Conservation (phyloP, 2,113 vertebrate genomes). For the Myrmecophaga tridactyla region DNA sequence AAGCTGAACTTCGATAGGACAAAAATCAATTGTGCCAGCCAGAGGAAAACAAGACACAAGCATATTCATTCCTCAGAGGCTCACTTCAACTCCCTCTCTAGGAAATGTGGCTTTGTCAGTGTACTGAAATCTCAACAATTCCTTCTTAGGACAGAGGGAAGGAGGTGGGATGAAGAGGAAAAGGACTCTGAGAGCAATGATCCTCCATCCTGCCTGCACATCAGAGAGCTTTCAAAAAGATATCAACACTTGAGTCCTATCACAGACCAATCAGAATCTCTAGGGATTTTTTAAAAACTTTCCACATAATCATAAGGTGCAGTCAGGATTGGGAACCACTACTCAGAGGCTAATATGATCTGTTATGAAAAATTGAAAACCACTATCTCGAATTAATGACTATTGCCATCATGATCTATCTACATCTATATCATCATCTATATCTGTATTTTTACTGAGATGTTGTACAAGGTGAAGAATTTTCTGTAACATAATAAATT, state of each 20-base stretch:
- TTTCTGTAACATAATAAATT: background rate
- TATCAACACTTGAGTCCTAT: background rate
- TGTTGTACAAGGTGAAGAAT: background rate
- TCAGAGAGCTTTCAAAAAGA: background rate
- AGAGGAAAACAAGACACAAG: background rate
- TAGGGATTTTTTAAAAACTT: background rate
- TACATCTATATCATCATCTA: background rate
- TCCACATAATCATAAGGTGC: background rate
- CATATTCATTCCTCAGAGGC: background rate
- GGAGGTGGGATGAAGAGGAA: background rate
- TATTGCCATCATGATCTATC: background rate
- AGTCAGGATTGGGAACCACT: background rate
- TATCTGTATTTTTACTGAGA: background rate
- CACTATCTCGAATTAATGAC: background rate
- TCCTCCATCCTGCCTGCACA: background rate
- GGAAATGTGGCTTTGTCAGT: background rate
- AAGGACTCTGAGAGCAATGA: background rate
- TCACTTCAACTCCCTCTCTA: background rate
- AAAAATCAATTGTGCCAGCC: fast-evolving
- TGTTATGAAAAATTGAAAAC: background rate
- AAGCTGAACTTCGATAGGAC: background rate
- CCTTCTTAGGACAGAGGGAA: background rate
- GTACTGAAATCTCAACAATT: background rate
- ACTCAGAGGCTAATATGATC: background rate
- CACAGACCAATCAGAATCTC: background rate